Base-by-base conservation (phyloP, 2,888 invertebrate genomes). In the Luperina nickerlii region DNA sequence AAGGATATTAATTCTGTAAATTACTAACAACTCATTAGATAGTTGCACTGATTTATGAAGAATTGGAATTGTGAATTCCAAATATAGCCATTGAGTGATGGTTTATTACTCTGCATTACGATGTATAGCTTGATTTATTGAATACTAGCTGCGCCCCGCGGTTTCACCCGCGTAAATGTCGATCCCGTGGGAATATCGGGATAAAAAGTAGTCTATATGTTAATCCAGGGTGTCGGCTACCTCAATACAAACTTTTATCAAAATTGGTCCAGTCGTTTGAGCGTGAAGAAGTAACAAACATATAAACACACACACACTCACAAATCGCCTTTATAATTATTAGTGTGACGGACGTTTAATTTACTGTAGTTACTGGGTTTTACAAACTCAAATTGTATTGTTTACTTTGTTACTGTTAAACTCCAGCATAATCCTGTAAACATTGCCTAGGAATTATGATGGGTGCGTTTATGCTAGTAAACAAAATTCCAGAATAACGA, bases 1-100 rank as follows among this genome's bases (percentile, higher is more conserved):
- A 20, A 45, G 24, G 68, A 9, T 78, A 78, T 54, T 62, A 51
- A 27, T 63, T 54, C 42, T 78, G 45, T 5, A 54, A 71, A 54
- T 51, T 24, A 38, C 32, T 11, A 48, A 48, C 24, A 27, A 48
- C 51, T 62, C 68, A 48, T 38, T 60, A 38, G 11, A 0, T 38
- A 78, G 24, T 70, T 69, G 2, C 7, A 20, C 15, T 54, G 32
- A 32, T 45, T 45, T 48, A 63, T 32, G 20, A 63, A 42, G 6
- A 78, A 38, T 38, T 38, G 38, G 38, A 67, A 62, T 67, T 20
- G 0, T 48, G n/a, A 20, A 42, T 38, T 48, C 42, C 6, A 24
- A 54, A 15, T 45, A 20, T 11, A 24, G n/a, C 4, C 32, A 27
- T 66, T n/a, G 15, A 24, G 11, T 63, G 11, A 45, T 32, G n/a